These are phyloP conservation scores for Pan paniscus DNA, from an alignment of 2,113 vertebrate species.

Conservation along the genomic window DNA sequence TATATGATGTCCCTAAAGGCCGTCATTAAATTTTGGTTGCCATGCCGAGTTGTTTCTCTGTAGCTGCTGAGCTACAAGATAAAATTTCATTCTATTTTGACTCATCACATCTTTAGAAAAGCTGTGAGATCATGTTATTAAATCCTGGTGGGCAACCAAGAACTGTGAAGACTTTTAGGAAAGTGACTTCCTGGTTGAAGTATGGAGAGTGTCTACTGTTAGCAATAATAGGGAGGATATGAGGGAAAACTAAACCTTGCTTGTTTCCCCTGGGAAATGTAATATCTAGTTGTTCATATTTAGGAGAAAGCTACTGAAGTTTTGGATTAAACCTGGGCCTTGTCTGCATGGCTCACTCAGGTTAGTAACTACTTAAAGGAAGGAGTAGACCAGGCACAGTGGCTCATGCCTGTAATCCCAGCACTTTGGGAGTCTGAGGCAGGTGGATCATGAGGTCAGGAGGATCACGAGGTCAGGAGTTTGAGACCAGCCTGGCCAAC, in stretches of 20 bases:
- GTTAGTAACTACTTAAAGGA: neutral
- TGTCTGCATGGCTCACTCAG: neutral
- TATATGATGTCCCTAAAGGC: neutral
- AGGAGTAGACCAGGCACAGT: neutral
- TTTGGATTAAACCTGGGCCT: neutral
- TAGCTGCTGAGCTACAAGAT: neutral
- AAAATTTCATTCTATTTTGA: neutral
- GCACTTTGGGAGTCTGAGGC: too few relatives aligned
- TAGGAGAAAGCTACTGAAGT: neutral
- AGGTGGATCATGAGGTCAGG: too few relatives aligned
- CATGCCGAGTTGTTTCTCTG: neutral
- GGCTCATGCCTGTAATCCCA: too few relatives aligned
- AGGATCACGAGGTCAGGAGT: too few relatives aligned
- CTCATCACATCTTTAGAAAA: neutral
- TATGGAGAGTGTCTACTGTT: neutral
- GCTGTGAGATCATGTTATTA: neutral
- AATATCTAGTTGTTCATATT: neutral
- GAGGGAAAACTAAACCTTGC: neutral
- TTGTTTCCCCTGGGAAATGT: neutral
- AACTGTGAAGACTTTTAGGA: neutral
- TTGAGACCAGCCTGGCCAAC: too few relatives aligned
- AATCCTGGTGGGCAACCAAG: neutral
- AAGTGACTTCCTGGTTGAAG: neutral
- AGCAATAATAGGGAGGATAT: neutral
- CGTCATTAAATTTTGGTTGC: neutral